phyloP scores from a whole-genome alignment of 2,888 invertebrate genomes.

The Diogma glabrata region DNA sequence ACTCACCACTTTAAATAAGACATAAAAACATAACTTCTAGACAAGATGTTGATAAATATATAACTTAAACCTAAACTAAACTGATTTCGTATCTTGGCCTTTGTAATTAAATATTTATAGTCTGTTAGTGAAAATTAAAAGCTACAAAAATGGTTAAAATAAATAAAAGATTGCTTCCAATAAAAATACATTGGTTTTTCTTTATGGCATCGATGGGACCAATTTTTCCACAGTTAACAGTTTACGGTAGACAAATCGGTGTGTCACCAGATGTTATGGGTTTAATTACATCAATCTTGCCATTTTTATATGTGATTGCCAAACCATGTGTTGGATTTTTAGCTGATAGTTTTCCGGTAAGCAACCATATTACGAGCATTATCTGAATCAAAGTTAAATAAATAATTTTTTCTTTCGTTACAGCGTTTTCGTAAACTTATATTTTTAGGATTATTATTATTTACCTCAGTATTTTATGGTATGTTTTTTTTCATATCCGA shows the following conservation, averaged over 20 bases:
- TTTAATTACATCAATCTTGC: conserved; percentile 58
- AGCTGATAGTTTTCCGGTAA: conserved; percentile 58
- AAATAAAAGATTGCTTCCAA: conserved; percentile 57
- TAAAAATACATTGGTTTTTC: conserved; percentile 80
- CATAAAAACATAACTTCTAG: too few relatives aligned
- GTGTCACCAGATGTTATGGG: conserved; percentile 68
- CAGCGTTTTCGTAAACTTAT: neutral
- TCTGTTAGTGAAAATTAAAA: too few relatives aligned
- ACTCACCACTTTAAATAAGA: too few relatives aligned
- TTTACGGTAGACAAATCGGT: conserved; percentile 67
- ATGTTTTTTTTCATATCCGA: too few relatives aligned
- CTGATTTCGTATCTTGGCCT: too few relatives aligned
- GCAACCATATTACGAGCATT: conserved; percentile 3
- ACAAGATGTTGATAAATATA: too few relatives aligned
- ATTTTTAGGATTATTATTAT: too few relatives aligned
- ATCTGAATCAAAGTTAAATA: neutral
- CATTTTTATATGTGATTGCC: conserved; percentile 62
- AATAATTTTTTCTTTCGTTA: too few relatives aligned
- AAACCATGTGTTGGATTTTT: conserved; percentile 67
- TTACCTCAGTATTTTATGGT: too few relatives aligned
- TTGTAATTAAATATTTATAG: too few relatives aligned
- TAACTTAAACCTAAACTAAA: too few relatives aligned
- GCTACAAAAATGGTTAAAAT: conserved; percentile 49
- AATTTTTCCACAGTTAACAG: conserved; percentile 63
- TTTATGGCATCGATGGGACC: conserved; percentile 83